phyloP scores from a whole-genome alignment of 2,113 vertebrate species.

The Cryptomyrus ogoouensis region DNA sequence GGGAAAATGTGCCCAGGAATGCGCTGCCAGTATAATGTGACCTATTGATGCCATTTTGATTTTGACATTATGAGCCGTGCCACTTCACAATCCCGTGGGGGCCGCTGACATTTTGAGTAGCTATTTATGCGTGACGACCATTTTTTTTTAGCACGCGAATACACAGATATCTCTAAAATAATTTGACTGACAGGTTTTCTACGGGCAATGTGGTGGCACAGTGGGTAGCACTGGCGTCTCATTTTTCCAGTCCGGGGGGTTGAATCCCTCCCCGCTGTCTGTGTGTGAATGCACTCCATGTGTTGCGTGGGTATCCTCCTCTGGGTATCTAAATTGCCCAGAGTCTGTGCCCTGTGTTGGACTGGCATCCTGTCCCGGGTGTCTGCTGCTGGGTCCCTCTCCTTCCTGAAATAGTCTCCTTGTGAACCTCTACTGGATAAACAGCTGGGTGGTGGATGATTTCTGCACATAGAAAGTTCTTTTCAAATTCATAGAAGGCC shows the following conservation, averaged over 20 bases:
- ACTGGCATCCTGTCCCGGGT: background rate
- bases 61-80: background rate
- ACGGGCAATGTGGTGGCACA: background rate
- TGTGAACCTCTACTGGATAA: background rate
- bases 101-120: background rate
- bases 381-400: background rate
- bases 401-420: background rate
- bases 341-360: background rate
- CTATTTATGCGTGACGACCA: background rate
- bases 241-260: background rate
- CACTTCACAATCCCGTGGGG: background rate
- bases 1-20: background rate
- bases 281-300: background rate
- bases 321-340: background rate
- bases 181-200: constrained; percentile 3
- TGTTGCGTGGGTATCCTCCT: background rate
- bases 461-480: background rate
- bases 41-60: constrained; percentile 18
- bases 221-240: background rate
- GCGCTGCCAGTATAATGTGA: constrained; percentile 5
- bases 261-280: background rate
- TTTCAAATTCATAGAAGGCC: background rate
- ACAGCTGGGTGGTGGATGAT: background rate
- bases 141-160: background rate
- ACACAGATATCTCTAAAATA: background rate